Conservation (phyloP, 2,797 vertebrate genomes). For the Macrochelys suwanniensis region DNA sequence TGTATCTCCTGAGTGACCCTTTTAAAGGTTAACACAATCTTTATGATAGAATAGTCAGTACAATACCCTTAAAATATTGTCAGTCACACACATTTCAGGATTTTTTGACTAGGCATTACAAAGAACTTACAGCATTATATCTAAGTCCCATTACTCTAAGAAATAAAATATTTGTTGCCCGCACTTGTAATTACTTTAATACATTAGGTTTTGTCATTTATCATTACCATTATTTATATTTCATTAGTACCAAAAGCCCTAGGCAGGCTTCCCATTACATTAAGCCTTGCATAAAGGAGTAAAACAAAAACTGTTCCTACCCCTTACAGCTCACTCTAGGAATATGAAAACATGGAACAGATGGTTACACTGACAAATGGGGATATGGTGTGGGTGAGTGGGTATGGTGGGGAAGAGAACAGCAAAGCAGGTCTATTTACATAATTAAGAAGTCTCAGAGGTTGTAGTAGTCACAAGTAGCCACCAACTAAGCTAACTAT, state of each 20-base stretch:
- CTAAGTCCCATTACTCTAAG: not conserved
- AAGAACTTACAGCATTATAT: not conserved
- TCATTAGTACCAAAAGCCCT: not conserved
- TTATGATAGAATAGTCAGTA: conserved; percentile 51
- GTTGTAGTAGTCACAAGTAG: not conserved
- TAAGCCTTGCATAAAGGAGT: not conserved
- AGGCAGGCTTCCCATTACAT: not conserved
- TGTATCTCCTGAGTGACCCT: too few species aligned
- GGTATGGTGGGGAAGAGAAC: not conserved
- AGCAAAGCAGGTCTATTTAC: not conserved
- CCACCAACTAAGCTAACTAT: not conserved
- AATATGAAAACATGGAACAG: not conserved
- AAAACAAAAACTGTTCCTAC: not conserved
- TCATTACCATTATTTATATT: not conserved
- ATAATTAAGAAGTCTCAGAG: not conserved
- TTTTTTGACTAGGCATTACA: not conserved
- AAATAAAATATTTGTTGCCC: not conserved
- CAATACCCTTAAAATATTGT: conserved; percentile 52
- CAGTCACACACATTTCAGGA: not conserved
- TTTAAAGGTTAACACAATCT: not conserved
- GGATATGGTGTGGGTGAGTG: not conserved
- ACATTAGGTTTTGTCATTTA: not conserved
- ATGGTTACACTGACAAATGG: not conserved
- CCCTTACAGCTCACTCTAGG: not conserved
- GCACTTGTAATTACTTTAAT: not conserved